A percentile compares a stretch with the other conserved stretches of the same genome.
Conservation (phyloP, 2,888 invertebrate genomes). For the Hetaerina titia region DNA sequence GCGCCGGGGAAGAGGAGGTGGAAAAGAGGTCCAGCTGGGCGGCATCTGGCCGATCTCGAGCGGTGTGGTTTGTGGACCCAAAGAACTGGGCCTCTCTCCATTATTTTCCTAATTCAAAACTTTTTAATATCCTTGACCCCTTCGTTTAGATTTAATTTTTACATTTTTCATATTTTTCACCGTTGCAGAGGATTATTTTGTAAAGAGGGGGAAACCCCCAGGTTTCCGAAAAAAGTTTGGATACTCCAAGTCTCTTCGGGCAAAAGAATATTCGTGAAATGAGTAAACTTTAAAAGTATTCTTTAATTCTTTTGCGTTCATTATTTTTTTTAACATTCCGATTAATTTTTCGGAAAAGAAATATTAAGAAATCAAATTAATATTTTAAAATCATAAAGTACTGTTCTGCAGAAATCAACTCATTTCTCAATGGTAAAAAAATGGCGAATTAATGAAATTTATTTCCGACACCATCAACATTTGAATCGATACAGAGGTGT, state of each 20-base stretch:
- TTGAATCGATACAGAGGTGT: too few species aligned
- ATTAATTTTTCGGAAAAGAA: too few species aligned
- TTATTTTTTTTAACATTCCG: too few species aligned
- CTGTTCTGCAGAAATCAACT: too few species aligned
- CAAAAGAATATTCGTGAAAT: too few species aligned
- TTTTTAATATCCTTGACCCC: constrained; percentile 31
- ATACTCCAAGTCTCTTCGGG: neutral
- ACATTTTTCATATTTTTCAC: neutral
- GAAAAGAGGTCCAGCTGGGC: neutral
- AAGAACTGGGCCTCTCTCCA: neutral
- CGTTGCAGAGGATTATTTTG: neutral
- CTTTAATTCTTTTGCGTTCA: too few species aligned
- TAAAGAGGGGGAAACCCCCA: neutral
- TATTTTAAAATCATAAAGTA: too few species aligned
- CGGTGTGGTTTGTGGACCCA: constrained; percentile 21
- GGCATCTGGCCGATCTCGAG: constrained; percentile 19
- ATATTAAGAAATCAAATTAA: too few species aligned
- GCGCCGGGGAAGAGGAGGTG: neutral
- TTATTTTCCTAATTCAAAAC: neutral
- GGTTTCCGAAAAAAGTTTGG: neutral
- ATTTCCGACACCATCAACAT: too few species aligned
- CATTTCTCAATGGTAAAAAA: too few species aligned
- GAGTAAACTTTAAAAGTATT: too few species aligned
- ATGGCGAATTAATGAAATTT: too few species aligned
- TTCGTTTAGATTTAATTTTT: neutral